Base-by-base conservation (phyloP, 2,113 vertebrate genomes). In the Promerops cafer region DNA sequence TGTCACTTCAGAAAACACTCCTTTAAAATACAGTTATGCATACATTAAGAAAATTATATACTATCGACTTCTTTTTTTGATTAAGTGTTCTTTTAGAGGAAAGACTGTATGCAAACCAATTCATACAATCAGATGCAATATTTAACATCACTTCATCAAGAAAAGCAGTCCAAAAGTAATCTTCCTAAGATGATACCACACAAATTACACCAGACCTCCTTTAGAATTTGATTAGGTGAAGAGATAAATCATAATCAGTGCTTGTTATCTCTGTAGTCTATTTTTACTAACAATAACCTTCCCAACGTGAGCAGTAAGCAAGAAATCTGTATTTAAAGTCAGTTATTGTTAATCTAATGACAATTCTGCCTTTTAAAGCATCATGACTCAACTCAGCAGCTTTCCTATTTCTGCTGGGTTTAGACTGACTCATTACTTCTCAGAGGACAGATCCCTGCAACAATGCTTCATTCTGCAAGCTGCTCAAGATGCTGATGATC, bases 261-360 rank as follows among this genome's bases (percentile, higher is more conserved):
- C 35, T 80, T 54, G 52, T 93, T 92, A 90, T 70, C 71, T 13
- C 68, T 66, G 40, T 11, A 57, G 50, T 45, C 71, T 92, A 86
- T 83, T 92, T 94, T 92, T 89, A 71, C 81, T 74, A 87, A 72
- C 49, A 86, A 89, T 61, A 94, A 84, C 72, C 56, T 93, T 89
- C 47, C 42, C 64, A 66, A 86, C 15, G 26, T 4, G 15, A 80
- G n/a, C 72, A 81, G 22, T 11, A 61, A 93, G 59, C 26, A 78
- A 94, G 50, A 90, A 77, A 83, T 69, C 9, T 59, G 44, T 42
- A 35, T 69, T 85, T 81, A 70, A 74, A 53, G 63, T 45, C 17
- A 65, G 63, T 86, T 90, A 61, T 80, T 92, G 92, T 77, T 35
- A 65, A 74, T 61, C 27, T 63, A 66, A 86, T 20, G 45, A 72